Percentiles rank a stretch among this genome's conserved stretches.
Conservation (phyloP, 1,140 invertebrate species). For the Arion vulgaris region DNA sequence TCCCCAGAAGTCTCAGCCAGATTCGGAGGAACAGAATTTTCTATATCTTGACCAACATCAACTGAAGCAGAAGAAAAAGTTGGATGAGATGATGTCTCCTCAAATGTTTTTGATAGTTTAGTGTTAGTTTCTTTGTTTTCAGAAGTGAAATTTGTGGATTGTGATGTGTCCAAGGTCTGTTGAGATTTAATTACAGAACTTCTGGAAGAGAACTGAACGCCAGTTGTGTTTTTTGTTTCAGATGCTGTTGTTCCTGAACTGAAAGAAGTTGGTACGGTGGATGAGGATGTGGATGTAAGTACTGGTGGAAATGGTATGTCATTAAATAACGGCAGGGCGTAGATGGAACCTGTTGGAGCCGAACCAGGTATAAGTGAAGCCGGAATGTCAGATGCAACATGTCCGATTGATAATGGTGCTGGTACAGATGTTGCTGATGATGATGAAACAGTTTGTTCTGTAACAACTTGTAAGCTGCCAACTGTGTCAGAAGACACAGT, state of each 20-base stretch:
- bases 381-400: background rate
- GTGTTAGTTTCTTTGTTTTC: background rate
- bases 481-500: background rate
- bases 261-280: background rate
- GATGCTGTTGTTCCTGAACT: background rate
- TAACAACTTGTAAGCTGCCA: background rate
- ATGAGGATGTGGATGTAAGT: background rate
- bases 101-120: background rate
- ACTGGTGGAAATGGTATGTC: background rate
- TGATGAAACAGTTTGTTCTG: background rate
- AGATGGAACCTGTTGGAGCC: background rate
- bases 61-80: background rate
- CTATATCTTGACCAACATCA: background rate
- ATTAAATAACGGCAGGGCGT: background rate
- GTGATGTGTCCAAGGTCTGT: background rate
- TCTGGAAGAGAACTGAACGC: background rate
- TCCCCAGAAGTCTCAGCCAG: conserved; percentile 34
- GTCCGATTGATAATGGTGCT: background rate
- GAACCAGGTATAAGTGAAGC: background rate
- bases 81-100: background rate
- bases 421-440: background rate
- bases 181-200: background rate
- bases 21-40: conserved; percentile 31
- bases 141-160: background rate
- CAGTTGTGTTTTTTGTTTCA: background rate